These are phyloP conservation scores for Oryzaephilus surinamensis DNA, from an alignment of 1,140 invertebrate species.

Conservation along the genomic window DNA sequence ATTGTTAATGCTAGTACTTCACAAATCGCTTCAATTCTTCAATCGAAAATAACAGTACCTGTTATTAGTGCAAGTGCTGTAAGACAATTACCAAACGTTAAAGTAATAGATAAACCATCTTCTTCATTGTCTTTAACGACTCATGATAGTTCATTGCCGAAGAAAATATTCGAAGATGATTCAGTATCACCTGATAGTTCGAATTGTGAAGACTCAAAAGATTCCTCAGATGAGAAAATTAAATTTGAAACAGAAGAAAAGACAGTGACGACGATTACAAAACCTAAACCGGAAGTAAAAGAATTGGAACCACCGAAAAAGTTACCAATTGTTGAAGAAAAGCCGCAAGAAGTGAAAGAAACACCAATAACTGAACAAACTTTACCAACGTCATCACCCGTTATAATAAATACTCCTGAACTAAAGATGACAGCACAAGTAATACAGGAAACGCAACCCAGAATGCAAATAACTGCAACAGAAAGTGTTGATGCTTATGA, in stretches of 20 bases:
- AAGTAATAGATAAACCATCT: conserved; percentile 41
- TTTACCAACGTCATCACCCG: conserved; percentile 15
- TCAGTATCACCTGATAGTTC: conserved; percentile 45
- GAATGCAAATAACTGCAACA: conserved; percentile 22
- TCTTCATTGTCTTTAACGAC: conserved; percentile 43
- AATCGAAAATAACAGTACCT: conserved; percentile 31
- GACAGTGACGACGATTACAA: no score
- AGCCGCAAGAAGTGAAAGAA: conserved; percentile 5
- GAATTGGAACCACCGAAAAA: conserved; percentile 8
- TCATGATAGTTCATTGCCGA: conserved; percentile 44
- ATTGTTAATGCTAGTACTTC: conserved; percentile 32
- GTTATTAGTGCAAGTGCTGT: conserved; percentile 34
- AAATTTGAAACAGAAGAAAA: conserved; percentile 9
- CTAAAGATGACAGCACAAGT: conserved; percentile 34
- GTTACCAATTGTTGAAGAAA: neutral
- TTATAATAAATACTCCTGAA: conserved; percentile 29
- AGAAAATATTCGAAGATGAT: conserved; percentile 52
- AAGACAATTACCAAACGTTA: conserved; percentile 32
- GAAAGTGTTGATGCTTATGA: conserved; percentile 23
- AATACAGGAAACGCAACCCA: conserved; percentile 21
- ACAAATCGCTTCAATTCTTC: conserved; percentile 31
- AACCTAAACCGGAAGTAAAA: neutral
- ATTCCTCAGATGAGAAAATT: conserved; percentile 27
- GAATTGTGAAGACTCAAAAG: conserved; percentile 37
- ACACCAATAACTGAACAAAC: neutral